These are phyloP conservation scores for Drosophila baimaii DNA, from an alignment of 1,140 invertebrate species.

Conservation along the genomic window DNA sequence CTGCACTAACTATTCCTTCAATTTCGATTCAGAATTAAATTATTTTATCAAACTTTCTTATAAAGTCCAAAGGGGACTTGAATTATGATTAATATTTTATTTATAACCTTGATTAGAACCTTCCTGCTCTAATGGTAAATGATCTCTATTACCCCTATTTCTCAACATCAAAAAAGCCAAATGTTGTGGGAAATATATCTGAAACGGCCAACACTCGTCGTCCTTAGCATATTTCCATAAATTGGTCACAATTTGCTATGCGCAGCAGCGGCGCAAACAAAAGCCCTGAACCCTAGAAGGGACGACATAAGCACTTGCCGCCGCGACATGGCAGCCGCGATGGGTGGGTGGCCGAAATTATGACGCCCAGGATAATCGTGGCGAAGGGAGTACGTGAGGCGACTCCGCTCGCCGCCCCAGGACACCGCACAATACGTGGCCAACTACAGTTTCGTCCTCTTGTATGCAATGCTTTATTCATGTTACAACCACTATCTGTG, in stretches of 20 bases:
- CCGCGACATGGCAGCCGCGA: slow-evolving; percentile 43
- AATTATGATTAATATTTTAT: too few relatives aligned
- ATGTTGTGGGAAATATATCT: not conserved
- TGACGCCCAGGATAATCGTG: slow-evolving; percentile 70
- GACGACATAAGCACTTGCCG: slow-evolving; percentile 39
- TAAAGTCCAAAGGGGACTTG: too few relatives aligned
- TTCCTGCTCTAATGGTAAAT: not conserved
- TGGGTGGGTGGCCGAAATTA: slow-evolving; percentile 61
- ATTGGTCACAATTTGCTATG: slow-evolving; percentile 79
- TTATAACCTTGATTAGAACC: too few relatives aligned
- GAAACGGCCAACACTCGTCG: slow-evolving; percentile 5
- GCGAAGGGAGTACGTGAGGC: slow-evolving; percentile 45
- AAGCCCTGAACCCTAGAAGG: slow-evolving; percentile 30
- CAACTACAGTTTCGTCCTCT: slow-evolving; percentile 10
- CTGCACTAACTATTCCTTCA: too few relatives aligned
- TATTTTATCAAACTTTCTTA: too few relatives aligned
- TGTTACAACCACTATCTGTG: slow-evolving; percentile 17
- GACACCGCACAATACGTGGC: slow-evolving; percentile 20
- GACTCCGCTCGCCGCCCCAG: slow-evolving; percentile 3
- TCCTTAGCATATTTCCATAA: slow-evolving; percentile 73
- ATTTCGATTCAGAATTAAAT: too few relatives aligned
- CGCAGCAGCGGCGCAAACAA: slow-evolving; percentile 61
- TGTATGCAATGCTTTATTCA: slow-evolving; percentile 58
- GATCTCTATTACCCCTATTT: not conserved
- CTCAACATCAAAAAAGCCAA: not conserved